A percentile compares a stretch with the other conserved stretches of the same genome.
phyloP scores from a whole-genome alignment of 1,140 invertebrate genomes.

The Drosophila malerkotliana region DNA sequence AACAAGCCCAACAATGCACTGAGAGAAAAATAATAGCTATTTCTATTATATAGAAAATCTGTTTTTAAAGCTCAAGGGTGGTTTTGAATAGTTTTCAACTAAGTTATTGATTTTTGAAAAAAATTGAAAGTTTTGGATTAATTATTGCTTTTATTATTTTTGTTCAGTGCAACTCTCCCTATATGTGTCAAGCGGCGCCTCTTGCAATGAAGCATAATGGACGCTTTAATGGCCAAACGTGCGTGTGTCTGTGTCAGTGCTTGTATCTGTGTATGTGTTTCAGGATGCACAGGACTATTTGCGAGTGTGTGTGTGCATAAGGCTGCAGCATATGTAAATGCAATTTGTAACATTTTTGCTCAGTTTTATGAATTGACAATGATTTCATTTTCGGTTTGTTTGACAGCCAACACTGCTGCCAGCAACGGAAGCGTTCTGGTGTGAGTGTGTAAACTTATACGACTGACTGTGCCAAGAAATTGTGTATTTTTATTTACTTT shows the following conservation, averaged over 20 bases:
- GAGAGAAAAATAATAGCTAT: neutral
- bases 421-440: neutral
- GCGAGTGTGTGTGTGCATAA: constrained; percentile 11
- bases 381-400: constrained; percentile 80
- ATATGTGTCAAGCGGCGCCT: constrained; percentile 66
- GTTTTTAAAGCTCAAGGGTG: neutral
- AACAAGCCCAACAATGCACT: neutral
- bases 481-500: constrained; percentile 65
- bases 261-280: neutral
- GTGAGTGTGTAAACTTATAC: constrained; percentile 57
- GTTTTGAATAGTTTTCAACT: neutral
- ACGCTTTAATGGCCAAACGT: constrained; percentile 59
- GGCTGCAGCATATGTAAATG: constrained; percentile 75
- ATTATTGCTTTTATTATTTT: neutral
- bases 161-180: constrained; percentile 1
- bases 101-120: no score
- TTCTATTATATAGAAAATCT: no score
- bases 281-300: neutral
- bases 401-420: constrained; percentile 53
- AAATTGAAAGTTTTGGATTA: neutral
- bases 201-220: constrained; percentile 76
- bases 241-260: constrained; percentile 14
- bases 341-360: constrained; percentile 77
- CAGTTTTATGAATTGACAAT: constrained; percentile 81
- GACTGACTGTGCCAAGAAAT: constrained; percentile 42